A percentile compares a stretch with the other conserved stretches of the same genome.
Conservation (phyloP, 2,888 invertebrate genomes). For the Pyralis farinalis region DNA sequence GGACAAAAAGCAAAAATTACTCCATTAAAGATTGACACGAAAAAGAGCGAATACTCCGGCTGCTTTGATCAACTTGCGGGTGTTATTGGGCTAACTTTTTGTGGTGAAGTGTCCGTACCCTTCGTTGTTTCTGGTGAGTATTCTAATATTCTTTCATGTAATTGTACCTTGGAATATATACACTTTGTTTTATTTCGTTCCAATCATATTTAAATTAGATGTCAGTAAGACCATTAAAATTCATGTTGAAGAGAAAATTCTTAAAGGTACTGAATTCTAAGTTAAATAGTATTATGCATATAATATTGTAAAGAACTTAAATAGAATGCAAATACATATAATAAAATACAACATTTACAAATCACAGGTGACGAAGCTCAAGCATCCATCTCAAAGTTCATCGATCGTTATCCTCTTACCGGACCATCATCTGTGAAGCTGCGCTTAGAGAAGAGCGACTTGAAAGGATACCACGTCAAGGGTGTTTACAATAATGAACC, state of each 20-base stretch:
- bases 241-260: too few relatives aligned
- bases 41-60: constrained; percentile 72
- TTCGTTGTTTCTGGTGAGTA: constrained; percentile 59
- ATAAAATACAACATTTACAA: too few relatives aligned
- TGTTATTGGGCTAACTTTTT: constrained; percentile 86
- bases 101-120: constrained; percentile 83
- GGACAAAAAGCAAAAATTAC: constrained; percentile 72
- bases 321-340: too few relatives aligned
- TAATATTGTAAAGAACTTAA: too few relatives aligned
- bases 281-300: too few relatives aligned
- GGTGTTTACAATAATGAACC: constrained; percentile 59
- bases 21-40: constrained; percentile 58
- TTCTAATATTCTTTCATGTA: too few relatives aligned
- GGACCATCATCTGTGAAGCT: constrained; percentile 85
- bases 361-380: constrained; percentile 56
- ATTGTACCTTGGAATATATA: too few relatives aligned
- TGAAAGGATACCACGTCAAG: constrained; percentile 83
- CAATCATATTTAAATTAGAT: too few relatives aligned
- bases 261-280: too few relatives aligned
- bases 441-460: constrained; percentile 84
- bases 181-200: too few relatives aligned
- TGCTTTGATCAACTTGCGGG: constrained; percentile 88
- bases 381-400: constrained; percentile 66
- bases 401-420: constrained; percentile 81
- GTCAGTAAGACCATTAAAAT: too few relatives aligned